A percentile compares a stretch with the other conserved stretches of the same genome.
These are phyloP conservation scores for Holothuria leucospilota DNA, from an alignment of 53 echinoderm and acorn worm species.

Conservation along the genomic window DNA sequence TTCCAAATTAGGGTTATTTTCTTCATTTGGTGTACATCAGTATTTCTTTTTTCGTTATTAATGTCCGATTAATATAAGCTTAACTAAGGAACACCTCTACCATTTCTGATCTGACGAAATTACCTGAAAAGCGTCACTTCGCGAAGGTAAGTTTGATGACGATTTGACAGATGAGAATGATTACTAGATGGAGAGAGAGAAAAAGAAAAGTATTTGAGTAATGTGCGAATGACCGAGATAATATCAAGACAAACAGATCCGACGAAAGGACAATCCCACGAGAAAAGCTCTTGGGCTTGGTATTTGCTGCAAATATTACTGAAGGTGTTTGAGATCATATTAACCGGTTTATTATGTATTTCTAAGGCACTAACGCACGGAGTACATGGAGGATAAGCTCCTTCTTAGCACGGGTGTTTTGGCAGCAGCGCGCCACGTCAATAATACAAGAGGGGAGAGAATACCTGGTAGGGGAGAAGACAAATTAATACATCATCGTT, in stretches of 20 bases:
- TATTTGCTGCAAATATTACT: constrained; percentile 21
- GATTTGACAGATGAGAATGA: too few species aligned
- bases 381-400: constrained; percentile 7
- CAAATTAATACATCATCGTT: constrained; percentile 23
- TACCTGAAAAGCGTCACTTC: too few species aligned
- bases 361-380: not conserved
- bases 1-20: too few species aligned
- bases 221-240: constrained; percentile 24
- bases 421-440: constrained; percentile 26
- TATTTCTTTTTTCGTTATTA: too few species aligned
- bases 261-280: constrained; percentile 3
- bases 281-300: constrained; percentile 25
- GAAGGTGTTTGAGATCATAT: constrained; percentile 23
- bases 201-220: not conserved
- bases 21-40: too few species aligned
- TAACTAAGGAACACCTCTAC: too few species aligned
- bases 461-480: constrained; percentile 3
- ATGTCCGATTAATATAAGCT: too few species aligned
- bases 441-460: not conserved
- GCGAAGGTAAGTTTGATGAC: too few species aligned
- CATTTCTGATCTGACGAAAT: too few species aligned
- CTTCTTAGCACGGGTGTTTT: constrained; percentile 26
- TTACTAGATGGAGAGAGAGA: too few species aligned
- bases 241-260: constrained; percentile 26
- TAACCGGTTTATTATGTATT: not conserved